Base-by-base conservation (phyloP, 2,888 invertebrate species). In the Frankliniella intonsa region DNA sequence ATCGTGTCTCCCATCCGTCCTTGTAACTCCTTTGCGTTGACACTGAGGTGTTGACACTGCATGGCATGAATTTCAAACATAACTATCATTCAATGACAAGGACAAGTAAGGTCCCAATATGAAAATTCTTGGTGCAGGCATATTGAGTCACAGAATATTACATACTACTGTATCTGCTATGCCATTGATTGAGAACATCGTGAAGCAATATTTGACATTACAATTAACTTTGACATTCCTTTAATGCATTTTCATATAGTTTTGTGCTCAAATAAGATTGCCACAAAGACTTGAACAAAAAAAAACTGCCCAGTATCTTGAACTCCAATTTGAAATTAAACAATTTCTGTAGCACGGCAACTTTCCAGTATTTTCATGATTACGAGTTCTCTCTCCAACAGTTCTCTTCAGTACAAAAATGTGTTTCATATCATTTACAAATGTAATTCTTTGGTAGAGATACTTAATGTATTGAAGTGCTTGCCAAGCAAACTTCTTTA, bases 181-280 rank as follows among this genome's bases (percentile, higher is more conserved):
- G 3, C 62, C n/a, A 17, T 62, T 62, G 62, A 55, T 55, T 55
- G 14, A 7, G 19, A 14, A 14, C 55, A 55, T 19, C 19, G 55
- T 19, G 17, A 55, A 55, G 55, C 14, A 69, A 69, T 22, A 69
- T 76, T 69, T 25, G 38, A 38, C 69, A 22, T 12, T 76, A 22
- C 22, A 62, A 62, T 62, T 76, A 25, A 76, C 25, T 76, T 10
- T 25, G 12, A 76, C 69, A 76, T 76, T 76, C 69, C 69, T 76
- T 76, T 22, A 22, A 25, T 76, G 69, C 69, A 76, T 76, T 76
- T 76, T 25, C 12, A 25, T 3, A 38, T 25, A 9, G 69, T 22
- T 62, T 62, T 76, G 69, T 25, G 69, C 69, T 76, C 69, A 76
- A 76, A 38, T 38, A 76, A 76, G 22, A 38, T 12, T 25, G 69